Conservation (phyloP, 2,113 vertebrate genomes). For the Eleginops maclovinus region DNA sequence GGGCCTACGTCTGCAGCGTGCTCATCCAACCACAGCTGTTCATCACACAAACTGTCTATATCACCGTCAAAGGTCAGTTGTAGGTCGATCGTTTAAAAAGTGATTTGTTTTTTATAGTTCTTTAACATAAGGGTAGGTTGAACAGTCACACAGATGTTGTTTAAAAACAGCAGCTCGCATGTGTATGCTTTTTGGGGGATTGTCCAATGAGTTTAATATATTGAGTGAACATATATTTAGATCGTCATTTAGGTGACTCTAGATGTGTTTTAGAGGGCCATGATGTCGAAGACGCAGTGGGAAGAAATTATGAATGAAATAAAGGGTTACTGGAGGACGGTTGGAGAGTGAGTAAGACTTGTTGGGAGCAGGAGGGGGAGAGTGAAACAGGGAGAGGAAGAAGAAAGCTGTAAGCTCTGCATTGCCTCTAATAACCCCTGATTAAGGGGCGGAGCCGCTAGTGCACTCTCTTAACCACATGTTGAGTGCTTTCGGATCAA, state of each 20-base stretch:
- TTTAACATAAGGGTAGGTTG: background rate
- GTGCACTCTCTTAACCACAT: constrained; percentile 74
- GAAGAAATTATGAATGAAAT: constrained; percentile 34
- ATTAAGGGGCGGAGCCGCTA: constrained; percentile 78
- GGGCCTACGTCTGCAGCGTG: constrained; percentile 96
- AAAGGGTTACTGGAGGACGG: constrained; percentile 14
- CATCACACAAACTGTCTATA: constrained; percentile 96
- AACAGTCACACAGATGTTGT: background rate
- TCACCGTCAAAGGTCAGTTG: constrained; percentile 95
- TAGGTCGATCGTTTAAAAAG: background rate
- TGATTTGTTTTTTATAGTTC: background rate
- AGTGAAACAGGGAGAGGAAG: constrained; percentile 52
- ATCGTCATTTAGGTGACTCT: background rate
- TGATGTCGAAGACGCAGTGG: background rate
- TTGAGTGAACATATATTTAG: background rate
- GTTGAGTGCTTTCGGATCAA: constrained; percentile 64
- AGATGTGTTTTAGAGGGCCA: constrained; percentile 25
- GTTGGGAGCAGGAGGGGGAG: constrained; percentile 37
- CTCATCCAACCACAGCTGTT: constrained; percentile 98
- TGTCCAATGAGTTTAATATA: background rate
- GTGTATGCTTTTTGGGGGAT: background rate
- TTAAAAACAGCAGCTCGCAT: background rate
- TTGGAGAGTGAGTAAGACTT: constrained; percentile 25
- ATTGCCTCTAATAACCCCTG: constrained; percentile 80
- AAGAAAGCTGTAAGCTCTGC: constrained; percentile 55